These are phyloP conservation scores for Cyaniris semiargus DNA, from an alignment of 2,888 invertebrate species.

Conservation along the genomic window DNA sequence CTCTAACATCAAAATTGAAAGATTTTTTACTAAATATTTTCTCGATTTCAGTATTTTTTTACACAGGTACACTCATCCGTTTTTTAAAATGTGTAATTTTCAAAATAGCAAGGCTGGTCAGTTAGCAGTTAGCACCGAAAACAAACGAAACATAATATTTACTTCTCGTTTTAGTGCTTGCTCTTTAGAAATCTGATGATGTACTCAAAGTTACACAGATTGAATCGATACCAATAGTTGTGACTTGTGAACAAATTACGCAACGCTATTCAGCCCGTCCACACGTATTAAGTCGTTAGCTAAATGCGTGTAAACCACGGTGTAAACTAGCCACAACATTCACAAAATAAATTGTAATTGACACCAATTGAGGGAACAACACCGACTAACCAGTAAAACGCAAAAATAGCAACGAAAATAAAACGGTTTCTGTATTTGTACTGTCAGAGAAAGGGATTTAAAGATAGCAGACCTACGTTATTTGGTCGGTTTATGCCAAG, in stretches of 20 bases:
- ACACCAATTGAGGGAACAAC: slow-evolving; percentile 19
- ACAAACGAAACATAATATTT: too few species aligned
- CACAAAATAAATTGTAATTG: slow-evolving; percentile 8
- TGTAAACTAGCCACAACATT: slow-evolving; percentile 20
- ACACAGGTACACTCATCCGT: too few species aligned
- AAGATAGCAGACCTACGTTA: neutral
- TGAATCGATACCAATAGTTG: neutral
- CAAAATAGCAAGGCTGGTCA: too few species aligned
- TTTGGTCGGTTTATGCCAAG: too few species aligned
- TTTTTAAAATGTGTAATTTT: too few species aligned
- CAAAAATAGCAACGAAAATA: neutral
- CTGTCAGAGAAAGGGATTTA: neutral
- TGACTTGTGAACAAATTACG: neutral
- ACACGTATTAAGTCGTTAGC: slow-evolving; percentile 8
- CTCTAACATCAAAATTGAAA: too few species aligned
- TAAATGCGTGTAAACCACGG: neutral
- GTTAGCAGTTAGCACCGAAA: too few species aligned
- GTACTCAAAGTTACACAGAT: neutral
- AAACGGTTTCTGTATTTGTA: neutral
- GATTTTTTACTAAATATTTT: too few species aligned
- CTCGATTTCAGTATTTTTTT: too few species aligned
- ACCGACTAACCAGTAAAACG: slow-evolving; percentile 13
- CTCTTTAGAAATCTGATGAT: neutral
- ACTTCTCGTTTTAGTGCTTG: neutral
- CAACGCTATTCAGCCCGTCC: neutral